These are phyloP conservation scores for Cerastis rubricosa DNA, from an alignment of 2,888 invertebrate species.

Conservation along the genomic window DNA sequence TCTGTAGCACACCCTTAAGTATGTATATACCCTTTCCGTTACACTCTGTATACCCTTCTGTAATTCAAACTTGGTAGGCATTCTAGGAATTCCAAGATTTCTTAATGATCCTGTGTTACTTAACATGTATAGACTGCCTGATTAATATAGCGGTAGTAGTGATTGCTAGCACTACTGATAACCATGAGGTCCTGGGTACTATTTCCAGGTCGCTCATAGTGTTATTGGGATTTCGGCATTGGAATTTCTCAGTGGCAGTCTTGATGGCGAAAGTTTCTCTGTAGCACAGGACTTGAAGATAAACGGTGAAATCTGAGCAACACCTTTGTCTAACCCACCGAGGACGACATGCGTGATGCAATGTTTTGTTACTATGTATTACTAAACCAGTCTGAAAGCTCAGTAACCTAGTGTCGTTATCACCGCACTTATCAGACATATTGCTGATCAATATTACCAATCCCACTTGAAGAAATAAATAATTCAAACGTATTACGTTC, in stretches of 20 bases:
- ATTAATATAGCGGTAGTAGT: neutral
- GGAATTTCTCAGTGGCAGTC: neutral
- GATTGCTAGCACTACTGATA: too few relatives aligned
- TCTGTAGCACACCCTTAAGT: too few relatives aligned
- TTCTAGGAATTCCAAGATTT: neutral
- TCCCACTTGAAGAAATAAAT: constrained; percentile 38
- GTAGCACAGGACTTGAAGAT: too few relatives aligned
- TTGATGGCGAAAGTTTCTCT: too few relatives aligned
- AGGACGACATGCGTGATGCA: neutral
- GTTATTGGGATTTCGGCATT: neutral
- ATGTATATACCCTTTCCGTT: too few relatives aligned
- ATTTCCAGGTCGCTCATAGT: neutral
- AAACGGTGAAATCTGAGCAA: too few relatives aligned
- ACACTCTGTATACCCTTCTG: too few relatives aligned
- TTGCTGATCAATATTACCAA: constrained; percentile 1
- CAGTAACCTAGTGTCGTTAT: neutral
- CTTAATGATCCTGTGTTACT: neutral
- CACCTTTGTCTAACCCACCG: neutral
- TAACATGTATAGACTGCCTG: neutral
- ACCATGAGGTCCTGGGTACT: neutral
- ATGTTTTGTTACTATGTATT: neutral
- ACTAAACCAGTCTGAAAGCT: neutral
- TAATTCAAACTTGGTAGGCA: neutral
- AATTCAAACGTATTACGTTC: constrained; percentile 45
- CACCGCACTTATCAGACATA: constrained; percentile 3